phyloP scores from a whole-genome alignment of 2,113 vertebrate species.

The Sminthopsis crassicaudata region DNA sequence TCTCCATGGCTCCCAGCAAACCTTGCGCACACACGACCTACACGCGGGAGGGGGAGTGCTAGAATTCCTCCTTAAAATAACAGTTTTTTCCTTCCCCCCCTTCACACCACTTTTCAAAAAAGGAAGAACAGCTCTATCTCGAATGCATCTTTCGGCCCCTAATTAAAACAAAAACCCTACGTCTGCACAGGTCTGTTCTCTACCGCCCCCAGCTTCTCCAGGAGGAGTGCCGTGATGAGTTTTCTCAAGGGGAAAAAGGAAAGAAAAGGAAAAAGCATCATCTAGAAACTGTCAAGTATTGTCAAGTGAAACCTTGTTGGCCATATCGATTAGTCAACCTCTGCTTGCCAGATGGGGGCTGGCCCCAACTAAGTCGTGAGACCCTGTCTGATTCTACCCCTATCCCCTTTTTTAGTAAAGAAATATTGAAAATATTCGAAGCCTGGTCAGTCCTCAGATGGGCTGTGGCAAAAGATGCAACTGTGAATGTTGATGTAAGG shows the following conservation, averaged over 20 bases:
- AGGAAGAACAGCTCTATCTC: slow-evolving; percentile 54
- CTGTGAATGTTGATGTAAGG: neutral
- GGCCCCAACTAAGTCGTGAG: neutral
- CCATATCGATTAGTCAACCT: neutral
- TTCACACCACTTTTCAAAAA: slow-evolving; percentile 61
- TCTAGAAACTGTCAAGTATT: neutral
- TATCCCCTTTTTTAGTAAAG: neutral
- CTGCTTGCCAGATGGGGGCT: neutral
- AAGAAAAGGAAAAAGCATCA: neutral
- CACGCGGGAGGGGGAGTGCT: slow-evolving; percentile 47
- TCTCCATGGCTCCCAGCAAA: slow-evolving; percentile 68
- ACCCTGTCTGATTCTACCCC: neutral
- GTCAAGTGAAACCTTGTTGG: neutral
- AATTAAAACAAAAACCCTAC: neutral
- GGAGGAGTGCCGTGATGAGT: slow-evolving; percentile 47
- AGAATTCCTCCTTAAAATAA: slow-evolving; percentile 71
- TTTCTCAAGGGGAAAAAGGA: slow-evolving; percentile 35
- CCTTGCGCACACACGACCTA: slow-evolving; percentile 44
- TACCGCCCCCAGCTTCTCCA: slow-evolving; percentile 61
- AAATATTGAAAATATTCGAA: neutral
- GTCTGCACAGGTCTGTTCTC: slow-evolving; percentile 60
- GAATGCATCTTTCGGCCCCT: slow-evolving; percentile 65
- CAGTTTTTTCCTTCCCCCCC: slow-evolving; percentile 29
- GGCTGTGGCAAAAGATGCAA: neutral
- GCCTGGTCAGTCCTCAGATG: neutral